Evolutionary conservation across 2,888 invertebrate genomes (phyloP), one percentile per base, ranked within the genome.

Genomic region (Lutraria lutraria): DNA sequence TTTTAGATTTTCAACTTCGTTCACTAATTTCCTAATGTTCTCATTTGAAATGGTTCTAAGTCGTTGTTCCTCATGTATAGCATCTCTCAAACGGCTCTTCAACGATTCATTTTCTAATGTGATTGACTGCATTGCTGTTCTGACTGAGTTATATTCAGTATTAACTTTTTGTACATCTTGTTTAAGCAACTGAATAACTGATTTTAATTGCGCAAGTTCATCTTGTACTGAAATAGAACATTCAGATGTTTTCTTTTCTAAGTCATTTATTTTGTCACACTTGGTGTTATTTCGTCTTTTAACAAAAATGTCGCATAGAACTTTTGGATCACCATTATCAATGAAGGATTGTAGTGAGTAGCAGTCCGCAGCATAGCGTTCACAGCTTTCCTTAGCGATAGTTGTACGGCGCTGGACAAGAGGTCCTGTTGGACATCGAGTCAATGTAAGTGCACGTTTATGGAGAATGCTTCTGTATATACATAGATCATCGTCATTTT

Each of bases 171-270:
- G 10, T 8, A 72, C 29, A 25, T 31, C 54, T 81, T 81, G 81
- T 21, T 81, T 43, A 25, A 81, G 21, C 13, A 81, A 25, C 52
- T 52, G 52, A 54, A 54, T 31, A 21, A 25, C 29, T 1, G 84
- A 72, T 52, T 84, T 43, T 52, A 84, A n/a, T 54, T 52, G 76
- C 12, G 84, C 84, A 29, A 72, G 63, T 84, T 72, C 84, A n/a
- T 34, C 54, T 52, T 31, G 43, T 25, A 72, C 6, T 25, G 81
- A 21, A 13, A 53, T 81, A 16, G 81, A 29, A 54, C 53, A 81
- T 54, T 81, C 81, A 19, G 81, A 53, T 4, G 81, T 21, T 63
- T 63, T 63, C n/a, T 21, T 63, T n/a, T 63, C 63, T 13, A 53
- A 25, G n/a, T 25, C 53, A 12, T n/a, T n/a, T 10, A 13, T 43